These are phyloP conservation scores for Anthrax anthrax DNA, from an alignment of 2,888 invertebrate species.

Conservation along the genomic window DNA sequence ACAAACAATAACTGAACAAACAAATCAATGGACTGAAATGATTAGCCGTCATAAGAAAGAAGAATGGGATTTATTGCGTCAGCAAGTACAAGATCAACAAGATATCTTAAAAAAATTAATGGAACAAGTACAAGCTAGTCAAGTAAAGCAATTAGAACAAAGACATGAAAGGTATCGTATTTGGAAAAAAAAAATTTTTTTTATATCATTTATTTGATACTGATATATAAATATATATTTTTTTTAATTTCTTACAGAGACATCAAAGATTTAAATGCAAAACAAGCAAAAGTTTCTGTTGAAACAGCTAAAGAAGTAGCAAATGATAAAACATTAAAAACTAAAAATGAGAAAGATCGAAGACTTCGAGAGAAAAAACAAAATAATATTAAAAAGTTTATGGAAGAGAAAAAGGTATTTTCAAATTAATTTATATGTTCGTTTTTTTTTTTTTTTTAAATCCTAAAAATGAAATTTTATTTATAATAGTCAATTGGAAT, in stretches of 20 bases:
- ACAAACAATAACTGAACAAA: slow-evolving; percentile 81
- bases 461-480: not conserved
- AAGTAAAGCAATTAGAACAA: slow-evolving; percentile 78
- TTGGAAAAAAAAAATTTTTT: too few relatives aligned
- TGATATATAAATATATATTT: too few relatives aligned
- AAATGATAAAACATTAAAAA: slow-evolving; percentile 91
- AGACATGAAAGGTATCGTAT: slow-evolving; percentile 52
- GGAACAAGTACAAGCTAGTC: slow-evolving; percentile 64
- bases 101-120: slow-evolving; percentile 59
- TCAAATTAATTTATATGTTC: not conserved
- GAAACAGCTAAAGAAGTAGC: slow-evolving; percentile 93
- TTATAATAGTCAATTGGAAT: slow-evolving; percentile 62
- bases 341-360: slow-evolving; percentile 92
- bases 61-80: slow-evolving; percentile 66
- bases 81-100: slow-evolving; percentile 73
- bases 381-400: slow-evolving; percentile 93
- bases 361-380: slow-evolving; percentile 88
- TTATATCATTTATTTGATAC: too few relatives aligned
- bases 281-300: slow-evolving; percentile 91
- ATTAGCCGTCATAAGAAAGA: slow-evolving; percentile 69
- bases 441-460: not conserved
- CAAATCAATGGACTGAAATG: slow-evolving; percentile 87
- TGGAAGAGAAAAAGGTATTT: slow-evolving; percentile 75
- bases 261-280: slow-evolving; percentile 85
- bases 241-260: slow-evolving; percentile 57